phyloP scores from a whole-genome alignment of 2,888 invertebrate genomes.

The Spodoptera littoralis region DNA sequence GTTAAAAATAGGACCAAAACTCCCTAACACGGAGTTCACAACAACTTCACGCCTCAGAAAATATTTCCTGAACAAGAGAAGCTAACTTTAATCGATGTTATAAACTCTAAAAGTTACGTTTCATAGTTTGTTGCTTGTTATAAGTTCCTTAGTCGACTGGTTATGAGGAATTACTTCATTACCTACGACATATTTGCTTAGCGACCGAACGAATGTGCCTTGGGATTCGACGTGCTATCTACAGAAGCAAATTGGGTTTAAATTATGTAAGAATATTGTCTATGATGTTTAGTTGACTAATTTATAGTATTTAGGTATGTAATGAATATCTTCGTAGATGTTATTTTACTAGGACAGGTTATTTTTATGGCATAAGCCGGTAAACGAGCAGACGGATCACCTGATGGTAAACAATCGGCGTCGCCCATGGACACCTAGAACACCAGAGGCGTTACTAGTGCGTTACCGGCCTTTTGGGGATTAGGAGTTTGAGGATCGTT shows the following conservation, averaged over 20 bases:
- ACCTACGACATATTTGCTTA: slow-evolving; percentile 46
- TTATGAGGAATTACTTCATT: slow-evolving; percentile 57
- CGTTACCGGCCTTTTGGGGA: too few relatives aligned
- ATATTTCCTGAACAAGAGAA: slow-evolving; percentile 37
- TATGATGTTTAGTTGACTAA: background rate
- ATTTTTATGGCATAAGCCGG: too few relatives aligned
- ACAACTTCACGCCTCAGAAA: slow-evolving; percentile 39
- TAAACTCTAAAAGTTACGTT: slow-evolving; percentile 39
- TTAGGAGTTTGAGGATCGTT: too few relatives aligned
- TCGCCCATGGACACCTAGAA: too few relatives aligned
- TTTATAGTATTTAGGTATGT: too few relatives aligned
- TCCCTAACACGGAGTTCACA: slow-evolving; percentile 27
- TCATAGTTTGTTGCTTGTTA: slow-evolving; percentile 47
- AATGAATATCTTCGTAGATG: too few relatives aligned
- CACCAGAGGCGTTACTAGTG: too few relatives aligned
- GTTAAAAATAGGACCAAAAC: slow-evolving; percentile 28
- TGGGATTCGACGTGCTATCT: slow-evolving; percentile 29
- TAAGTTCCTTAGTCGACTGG: slow-evolving; percentile 49
- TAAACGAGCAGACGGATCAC: too few relatives aligned
- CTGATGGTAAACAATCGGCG: too few relatives aligned
- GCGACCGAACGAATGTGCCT: slow-evolving; percentile 40
- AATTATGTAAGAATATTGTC: background rate
- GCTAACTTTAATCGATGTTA: slow-evolving; percentile 57
- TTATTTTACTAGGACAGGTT: too few relatives aligned
- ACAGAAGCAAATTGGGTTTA: slow-evolving; percentile 1